Conservation (phyloP, 1,140 invertebrate species). For the Portunus trituberculatus region DNA sequence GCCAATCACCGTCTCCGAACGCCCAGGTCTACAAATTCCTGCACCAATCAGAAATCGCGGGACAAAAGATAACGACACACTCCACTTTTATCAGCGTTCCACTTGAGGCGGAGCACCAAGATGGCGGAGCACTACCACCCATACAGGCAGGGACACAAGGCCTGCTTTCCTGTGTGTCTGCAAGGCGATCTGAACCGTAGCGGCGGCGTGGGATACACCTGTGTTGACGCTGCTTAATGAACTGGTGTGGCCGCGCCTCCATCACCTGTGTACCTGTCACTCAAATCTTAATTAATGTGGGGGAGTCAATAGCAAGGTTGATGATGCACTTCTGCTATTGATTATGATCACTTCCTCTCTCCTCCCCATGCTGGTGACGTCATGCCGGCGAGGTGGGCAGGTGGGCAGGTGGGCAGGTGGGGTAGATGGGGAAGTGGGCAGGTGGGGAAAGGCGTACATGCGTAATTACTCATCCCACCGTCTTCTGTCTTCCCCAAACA, state of each 20-base stretch:
- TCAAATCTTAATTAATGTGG: conserved; percentile 71
- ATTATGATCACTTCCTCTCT: conserved; percentile 61
- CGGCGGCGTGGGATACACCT: conserved; percentile 27
- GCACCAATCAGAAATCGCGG: neutral
- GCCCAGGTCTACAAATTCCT: neutral
- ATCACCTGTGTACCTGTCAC: conserved; percentile 50
- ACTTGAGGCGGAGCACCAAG: neutral
- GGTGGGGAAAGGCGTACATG: neutral
- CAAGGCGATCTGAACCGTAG: neutral
- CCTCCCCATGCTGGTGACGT: neutral
- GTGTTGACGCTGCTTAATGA: neutral
- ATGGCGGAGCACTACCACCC: neutral
- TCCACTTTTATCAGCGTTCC: neutral
- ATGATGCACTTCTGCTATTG: conserved; percentile 60
- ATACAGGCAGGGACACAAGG: neutral
- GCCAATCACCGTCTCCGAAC: neutral
- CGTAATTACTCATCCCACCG: neutral
- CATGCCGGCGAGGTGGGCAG: neutral
- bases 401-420: neutral
- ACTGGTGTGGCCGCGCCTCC: conserved; percentile 25
- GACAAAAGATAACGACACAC: conserved; percentile 21
- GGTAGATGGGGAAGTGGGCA: neutral
- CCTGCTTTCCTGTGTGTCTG: neutral
- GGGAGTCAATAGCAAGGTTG: conserved; percentile 49
- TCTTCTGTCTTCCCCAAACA: neutral